Conservation (phyloP, 2,888 invertebrate species). For the Stictocephala bisonia region DNA sequence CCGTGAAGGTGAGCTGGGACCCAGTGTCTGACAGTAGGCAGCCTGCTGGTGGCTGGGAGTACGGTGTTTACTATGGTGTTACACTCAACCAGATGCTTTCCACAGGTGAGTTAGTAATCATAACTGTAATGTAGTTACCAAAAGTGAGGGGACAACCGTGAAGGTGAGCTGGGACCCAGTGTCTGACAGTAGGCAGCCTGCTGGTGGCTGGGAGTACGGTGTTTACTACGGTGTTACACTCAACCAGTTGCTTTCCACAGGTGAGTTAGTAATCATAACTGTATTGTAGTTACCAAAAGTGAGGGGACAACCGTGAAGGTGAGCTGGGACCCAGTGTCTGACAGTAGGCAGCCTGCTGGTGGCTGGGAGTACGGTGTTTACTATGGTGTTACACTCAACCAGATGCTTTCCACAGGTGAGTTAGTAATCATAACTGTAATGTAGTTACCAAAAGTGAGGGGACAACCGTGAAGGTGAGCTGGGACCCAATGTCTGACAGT, state of each 20-base stretch:
- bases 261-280: no score
- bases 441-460: no score
- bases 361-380: constrained; percentile 80
- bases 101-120: no score
- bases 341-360: constrained; percentile 62
- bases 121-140: no score
- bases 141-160: constrained; percentile 74
- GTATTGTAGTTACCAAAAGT: no score
- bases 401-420: constrained; percentile 71
- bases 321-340: constrained; percentile 72
- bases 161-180: constrained; percentile 76
- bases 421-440: no score
- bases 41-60: constrained; percentile 72
- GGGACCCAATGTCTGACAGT: constrained; percentile 69
- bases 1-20: constrained; percentile 76
- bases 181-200: constrained; percentile 60
- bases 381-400: constrained; percentile 72
- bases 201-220: constrained; percentile 77
- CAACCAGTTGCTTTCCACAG: constrained; percentile 69
- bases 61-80: constrained; percentile 79
- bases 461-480: constrained; percentile 73
- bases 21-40: constrained; percentile 64
- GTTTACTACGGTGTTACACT: constrained; percentile 75
- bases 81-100: constrained; percentile 69
- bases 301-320: constrained; percentile 74